phyloP scores from a whole-genome alignment of 2,888 invertebrate species.

The Xestia xanthographa region DNA sequence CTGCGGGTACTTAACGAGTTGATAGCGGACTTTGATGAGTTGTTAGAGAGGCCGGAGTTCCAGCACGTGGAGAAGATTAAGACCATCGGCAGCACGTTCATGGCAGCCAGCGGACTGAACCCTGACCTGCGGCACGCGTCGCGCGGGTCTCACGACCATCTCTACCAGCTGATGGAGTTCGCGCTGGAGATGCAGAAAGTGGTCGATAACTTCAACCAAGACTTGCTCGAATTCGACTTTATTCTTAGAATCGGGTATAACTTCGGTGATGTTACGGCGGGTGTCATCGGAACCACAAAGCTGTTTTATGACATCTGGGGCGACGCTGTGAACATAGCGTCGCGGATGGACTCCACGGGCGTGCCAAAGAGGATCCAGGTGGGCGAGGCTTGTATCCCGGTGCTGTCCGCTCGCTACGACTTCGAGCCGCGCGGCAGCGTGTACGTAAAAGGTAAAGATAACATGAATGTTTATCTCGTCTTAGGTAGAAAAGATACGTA shows the following conservation, averaged over 20 bases:
- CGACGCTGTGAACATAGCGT: slow-evolving; percentile 99
- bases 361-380: slow-evolving; percentile 96
- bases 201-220: slow-evolving; percentile 96
- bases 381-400: slow-evolving; percentile 93
- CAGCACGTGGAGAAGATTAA: slow-evolving; percentile 99
- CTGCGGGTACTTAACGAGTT: slow-evolving; percentile 98
- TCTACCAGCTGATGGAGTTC: slow-evolving; percentile 98
- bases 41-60: slow-evolving; percentile 95
- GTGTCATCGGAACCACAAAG: slow-evolving; percentile 98
- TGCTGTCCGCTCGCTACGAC: slow-evolving; percentile 94
- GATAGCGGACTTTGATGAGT: slow-evolving; percentile 98
- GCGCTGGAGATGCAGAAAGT: slow-evolving; percentile 97
- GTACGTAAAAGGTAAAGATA: slow-evolving; percentile 98
- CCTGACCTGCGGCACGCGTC: slow-evolving; percentile 93
- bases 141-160: slow-evolving; percentile 93
- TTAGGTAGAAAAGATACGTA: slow-evolving; percentile 89
- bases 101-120: slow-evolving; percentile 99
- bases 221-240: slow-evolving; percentile 97
- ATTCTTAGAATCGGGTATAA: slow-evolving; percentile 97
- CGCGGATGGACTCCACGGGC: slow-evolving; percentile 99
- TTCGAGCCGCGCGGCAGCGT: slow-evolving; percentile 98
- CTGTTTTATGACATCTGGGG: slow-evolving; percentile 99
- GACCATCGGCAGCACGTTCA: slow-evolving; percentile 98
- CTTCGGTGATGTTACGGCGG: slow-evolving; percentile 98
- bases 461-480: slow-evolving; percentile 97